A percentile compares a stretch with the other conserved stretches of the same genome.
These are phyloP conservation scores for Recurvirostra avosetta DNA, from an alignment of 2,113 vertebrate species.

Conservation along the genomic window DNA sequence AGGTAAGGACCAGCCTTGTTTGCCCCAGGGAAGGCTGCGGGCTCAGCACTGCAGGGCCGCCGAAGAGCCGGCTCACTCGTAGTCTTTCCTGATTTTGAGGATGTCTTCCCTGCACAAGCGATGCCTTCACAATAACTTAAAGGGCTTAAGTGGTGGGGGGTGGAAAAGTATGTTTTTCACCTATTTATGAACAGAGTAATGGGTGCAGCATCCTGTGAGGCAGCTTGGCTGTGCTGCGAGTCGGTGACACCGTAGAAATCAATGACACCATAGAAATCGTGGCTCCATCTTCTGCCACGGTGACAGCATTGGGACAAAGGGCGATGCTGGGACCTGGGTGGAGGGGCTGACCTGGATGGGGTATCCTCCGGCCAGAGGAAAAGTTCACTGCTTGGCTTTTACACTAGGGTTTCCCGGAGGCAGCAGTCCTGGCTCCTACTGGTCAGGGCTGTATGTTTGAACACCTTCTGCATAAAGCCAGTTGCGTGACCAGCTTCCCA, in stretches of 20 bases:
- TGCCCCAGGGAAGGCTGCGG: background rate
- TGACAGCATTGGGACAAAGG: background rate
- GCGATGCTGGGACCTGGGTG: background rate
- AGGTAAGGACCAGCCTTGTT: background rate
- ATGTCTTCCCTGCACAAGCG: background rate
- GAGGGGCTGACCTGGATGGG: accelerated
- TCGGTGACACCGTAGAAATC: accelerated
- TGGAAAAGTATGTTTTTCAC: background rate
- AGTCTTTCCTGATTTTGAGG: accelerated
- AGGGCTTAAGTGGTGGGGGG: accelerated
- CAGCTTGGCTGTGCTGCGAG: accelerated
- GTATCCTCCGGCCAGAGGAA: background rate
- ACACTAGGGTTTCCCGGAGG: accelerated
- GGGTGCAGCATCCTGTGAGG: accelerated
- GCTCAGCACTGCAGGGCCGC: background rate
- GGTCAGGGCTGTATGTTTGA: background rate
- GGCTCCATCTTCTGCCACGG: background rate
- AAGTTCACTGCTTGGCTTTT: background rate
- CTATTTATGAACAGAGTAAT: accelerated
- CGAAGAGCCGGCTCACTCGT: accelerated
- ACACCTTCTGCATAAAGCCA: background rate
- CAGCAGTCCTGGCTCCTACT: background rate
- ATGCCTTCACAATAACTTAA: accelerated
- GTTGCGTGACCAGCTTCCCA: background rate
- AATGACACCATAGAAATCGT: accelerated